phyloP scores from a whole-genome alignment of 1,140 invertebrate species.

The Danaus melanippus region DNA sequence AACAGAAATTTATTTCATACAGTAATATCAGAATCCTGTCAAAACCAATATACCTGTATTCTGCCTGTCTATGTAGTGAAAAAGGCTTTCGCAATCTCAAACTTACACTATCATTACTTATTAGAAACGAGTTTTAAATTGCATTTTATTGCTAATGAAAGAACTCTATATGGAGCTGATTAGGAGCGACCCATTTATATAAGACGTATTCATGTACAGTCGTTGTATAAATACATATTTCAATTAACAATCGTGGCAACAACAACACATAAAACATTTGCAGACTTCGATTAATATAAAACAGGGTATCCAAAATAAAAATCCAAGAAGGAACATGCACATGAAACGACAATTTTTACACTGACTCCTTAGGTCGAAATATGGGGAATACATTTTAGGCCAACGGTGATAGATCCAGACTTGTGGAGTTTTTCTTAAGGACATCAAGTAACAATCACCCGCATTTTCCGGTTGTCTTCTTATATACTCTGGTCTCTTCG shows the following conservation, averaged over 20 bases:
- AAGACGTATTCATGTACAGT: no score
- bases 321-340: constrained; percentile 23
- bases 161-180: no score
- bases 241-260: constrained; percentile 23
- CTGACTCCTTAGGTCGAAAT: constrained; percentile 16
- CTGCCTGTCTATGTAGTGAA: no score
- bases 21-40: no score
- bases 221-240: neutral
- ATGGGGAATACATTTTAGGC: constrained; percentile 30
- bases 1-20: no score
- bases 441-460: constrained; percentile 34
- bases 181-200: no score
- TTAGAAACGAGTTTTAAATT: no score
- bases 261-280: constrained; percentile 31
- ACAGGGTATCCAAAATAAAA: constrained; percentile 32
- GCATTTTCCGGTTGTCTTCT: constrained; percentile 2
- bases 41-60: no score
- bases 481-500: no score
- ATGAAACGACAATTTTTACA: constrained; percentile 22
- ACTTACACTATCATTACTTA: no score
- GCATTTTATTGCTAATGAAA: no score
- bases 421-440: constrained; percentile 28
- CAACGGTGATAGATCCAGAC: constrained; percentile 30
- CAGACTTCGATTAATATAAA: constrained; percentile 29
- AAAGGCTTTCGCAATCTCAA: no score